Conservation (phyloP, 2,113 vertebrate genomes). For the Grammomys surdaster region DNA sequence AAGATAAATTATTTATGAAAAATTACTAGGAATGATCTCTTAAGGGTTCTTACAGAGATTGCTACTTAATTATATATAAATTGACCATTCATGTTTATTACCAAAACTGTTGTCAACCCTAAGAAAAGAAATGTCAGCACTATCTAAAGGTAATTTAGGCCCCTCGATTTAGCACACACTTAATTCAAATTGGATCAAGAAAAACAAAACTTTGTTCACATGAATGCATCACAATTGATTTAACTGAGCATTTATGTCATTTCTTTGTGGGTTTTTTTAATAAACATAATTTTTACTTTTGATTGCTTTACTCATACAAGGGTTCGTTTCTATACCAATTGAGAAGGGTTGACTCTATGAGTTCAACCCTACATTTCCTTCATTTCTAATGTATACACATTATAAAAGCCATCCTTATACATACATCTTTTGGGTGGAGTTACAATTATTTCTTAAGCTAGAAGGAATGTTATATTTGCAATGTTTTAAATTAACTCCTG, state of each 20-base stretch:
- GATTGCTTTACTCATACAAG: too few relatives aligned
- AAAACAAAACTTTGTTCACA: conserved; percentile 31
- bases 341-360: too few relatives aligned
- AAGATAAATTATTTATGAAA: neutral
- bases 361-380: too few relatives aligned
- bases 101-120: conserved; percentile 11
- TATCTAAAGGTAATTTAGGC: neutral
- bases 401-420: neutral
- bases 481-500: neutral
- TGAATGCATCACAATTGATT: neutral
- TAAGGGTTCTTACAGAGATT: neutral
- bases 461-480: neutral
- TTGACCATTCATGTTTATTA: neutral
- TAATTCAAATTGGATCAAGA: conserved; percentile 3
- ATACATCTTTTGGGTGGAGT: neutral
- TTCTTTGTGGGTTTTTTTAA: neutral
- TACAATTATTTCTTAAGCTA: neutral
- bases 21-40: neutral
- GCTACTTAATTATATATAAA: conserved; percentile 52
- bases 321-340: too few relatives aligned
- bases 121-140: conserved; percentile 27
- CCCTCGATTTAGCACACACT: neutral
- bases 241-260: neutral
- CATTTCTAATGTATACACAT: neutral
- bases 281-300: too few relatives aligned